Evolutionary conservation across 2,888 invertebrate genomes (phyloP), one percentile per base, ranked within the genome.

Genomic region (Tuberolachnus salignus): DNA sequence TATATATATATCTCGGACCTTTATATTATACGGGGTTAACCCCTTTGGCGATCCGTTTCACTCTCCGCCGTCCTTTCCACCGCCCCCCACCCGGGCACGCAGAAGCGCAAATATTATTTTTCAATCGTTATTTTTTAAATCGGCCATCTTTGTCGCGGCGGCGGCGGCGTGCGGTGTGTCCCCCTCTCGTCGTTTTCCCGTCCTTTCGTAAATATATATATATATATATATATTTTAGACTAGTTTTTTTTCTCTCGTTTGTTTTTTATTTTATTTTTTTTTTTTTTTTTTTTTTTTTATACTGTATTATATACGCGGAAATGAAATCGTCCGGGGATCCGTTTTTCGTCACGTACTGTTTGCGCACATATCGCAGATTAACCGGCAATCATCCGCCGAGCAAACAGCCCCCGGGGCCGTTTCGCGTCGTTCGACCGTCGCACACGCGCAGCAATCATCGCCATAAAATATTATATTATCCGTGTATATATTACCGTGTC

Each of bases 121-220:
- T 78, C 75, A 78, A 78, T 78, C 75, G 75, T 78, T n/a, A n/a
- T n/a, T 78, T 78, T 75, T 55, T 69, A 69, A 78, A 78, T 67
- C 75, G 67, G 67, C 75, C 75, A 78, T 78, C 67, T 78, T 78
- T 11, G 26, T 51, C 73, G 51, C 59, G 11, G n/a, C 6, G 19
- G 19, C 1, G 21, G 19, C 13, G 6, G 16, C 6, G 42, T 19
- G 9, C 21, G 44, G n/a, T 21, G 19, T 16, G 64, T 21, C 16
- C 13, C 42, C n/a, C n/a, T n/a, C n/a, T n/a, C n/a, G n/a, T n/a
- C n/a, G n/a, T n/a, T n/a, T n/a, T 49, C 23, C 46, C 64, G 1
- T 34, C n/a, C 1, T 59, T 2, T 46, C n/a, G 8, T 53, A 19
- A n/a, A 51, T 16, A 42, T 34, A 46, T 46, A 14, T 34, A 23